Conservation (phyloP, 2,888 invertebrate genomes). For the Macrosiphum euphorbiae region DNA sequence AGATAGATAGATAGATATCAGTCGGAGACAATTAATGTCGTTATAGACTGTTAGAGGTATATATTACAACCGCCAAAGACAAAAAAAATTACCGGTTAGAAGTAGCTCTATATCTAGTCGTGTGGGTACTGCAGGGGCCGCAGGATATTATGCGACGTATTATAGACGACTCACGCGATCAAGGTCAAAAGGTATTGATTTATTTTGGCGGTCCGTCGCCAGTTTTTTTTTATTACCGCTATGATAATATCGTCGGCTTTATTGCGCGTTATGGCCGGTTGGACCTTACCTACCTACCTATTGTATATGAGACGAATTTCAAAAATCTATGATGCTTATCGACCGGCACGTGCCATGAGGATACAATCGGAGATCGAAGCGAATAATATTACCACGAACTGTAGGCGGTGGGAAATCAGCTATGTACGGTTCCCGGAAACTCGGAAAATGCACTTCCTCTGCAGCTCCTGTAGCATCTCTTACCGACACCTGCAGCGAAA, state of each 20-base stretch:
- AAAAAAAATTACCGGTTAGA: neutral
- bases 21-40: neutral
- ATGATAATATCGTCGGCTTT: neutral
- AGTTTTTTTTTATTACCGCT: neutral
- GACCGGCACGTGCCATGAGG: neutral
- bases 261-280: neutral
- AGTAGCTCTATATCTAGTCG: neutral
- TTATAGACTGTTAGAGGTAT: neutral
- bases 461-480: neutral
- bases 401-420: neutral
- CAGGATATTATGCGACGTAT: neutral
- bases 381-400: neutral
- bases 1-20: neutral
- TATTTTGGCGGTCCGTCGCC: neutral
- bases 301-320: neutral
- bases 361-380: neutral
- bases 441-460: neutral
- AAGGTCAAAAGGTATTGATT: slow-evolving; percentile 16
- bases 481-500: neutral
- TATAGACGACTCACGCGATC: neutral
- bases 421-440: neutral
- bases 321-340: neutral
- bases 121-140: neutral
- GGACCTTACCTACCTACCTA: neutral
- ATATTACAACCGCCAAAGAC: neutral